Evolutionary conservation across 2,113 vertebrate genomes (phyloP).

Genomic region (zebrafish (Danio rerio)): GRCz12tu NC_133194.1:7363501-7364000

Average conservation of each 20-base stretch:
- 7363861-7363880: neutral
- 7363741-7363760: slow-evolving; percentile 21
- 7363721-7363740: slow-evolving; percentile 10
- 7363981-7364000: neutral
- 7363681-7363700: neutral
- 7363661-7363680: neutral
- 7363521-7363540: too few relatives aligned
- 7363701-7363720: neutral
- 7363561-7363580: too few relatives aligned
- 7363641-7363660: too few relatives aligned
- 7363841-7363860: neutral
- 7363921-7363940: slow-evolving; percentile 6
- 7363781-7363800: neutral
- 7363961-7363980: neutral
- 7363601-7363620: too few relatives aligned
- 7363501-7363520: too few relatives aligned
- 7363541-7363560: too few relatives aligned
- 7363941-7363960: neutral
- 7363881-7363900: neutral
- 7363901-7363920: neutral
- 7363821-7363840: slow-evolving; percentile 4
- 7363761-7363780: neutral
- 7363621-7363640: too few relatives aligned
- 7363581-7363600: too few relatives aligned
- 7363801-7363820: neutral